Base-by-base conservation (phyloP, 1,140 invertebrate species). In the Dendrolimus kikuchii region DNA sequence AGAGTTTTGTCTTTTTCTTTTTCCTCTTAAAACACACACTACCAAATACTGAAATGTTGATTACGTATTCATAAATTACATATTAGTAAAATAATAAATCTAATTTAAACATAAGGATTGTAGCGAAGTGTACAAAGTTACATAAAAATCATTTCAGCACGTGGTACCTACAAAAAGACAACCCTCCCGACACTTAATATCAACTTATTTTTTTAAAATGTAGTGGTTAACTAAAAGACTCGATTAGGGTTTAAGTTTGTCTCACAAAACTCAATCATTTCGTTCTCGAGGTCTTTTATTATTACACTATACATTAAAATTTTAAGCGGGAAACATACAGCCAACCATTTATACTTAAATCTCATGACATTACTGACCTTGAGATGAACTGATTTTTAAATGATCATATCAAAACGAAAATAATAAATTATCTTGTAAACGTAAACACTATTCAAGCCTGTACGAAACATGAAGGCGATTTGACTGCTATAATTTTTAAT, bases 171-270 rank as follows among this genome's bases (percentile, higher is more conserved):
- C 23, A 23, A 23, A 23, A 23, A 23, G 23, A 23, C 23, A 23
- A 23, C 23, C 23, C 23, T 23, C 23, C 23, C 23, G 23, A 23
- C 48, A 58, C 69, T 73, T 74, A 72, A 23, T 57, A 61, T 78
- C 78, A 74, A 81, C 76, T 82, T 82, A 77, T 79, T 82, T 77
- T 81, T 81, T 80, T 68, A 74, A 68, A 55, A 65, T 63, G 36
- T 68, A 60, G 68, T 82, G 71, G 47, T 81, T 76, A 81, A 73
- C 77, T 80, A 85, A 60, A 47, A 51, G 43, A 59, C 51, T 54
- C 37, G 43, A 53, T 57, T 52, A 68, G 60, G 55, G 62, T 42
- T 53, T 68, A 71, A 66, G 67, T 66, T 63, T 65, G 59, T 63
- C 9, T 23, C 23, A 23, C 23, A 23, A 23, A 23, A 23, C 23